phyloP scores from a whole-genome alignment of 2,888 invertebrate species.

The Conus canariensis region DNA sequence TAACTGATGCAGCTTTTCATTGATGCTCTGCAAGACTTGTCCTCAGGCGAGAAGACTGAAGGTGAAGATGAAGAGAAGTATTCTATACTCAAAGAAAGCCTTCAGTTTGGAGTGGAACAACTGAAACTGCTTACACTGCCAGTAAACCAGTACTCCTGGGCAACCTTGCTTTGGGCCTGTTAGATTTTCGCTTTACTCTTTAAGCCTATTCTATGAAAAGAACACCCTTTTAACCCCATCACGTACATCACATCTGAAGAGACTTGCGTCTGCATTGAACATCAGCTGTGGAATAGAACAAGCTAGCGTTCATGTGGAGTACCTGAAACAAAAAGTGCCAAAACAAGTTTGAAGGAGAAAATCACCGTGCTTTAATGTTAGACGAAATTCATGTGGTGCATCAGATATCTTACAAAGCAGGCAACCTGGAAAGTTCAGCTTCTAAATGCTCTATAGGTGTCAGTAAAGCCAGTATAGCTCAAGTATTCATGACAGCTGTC shows the following conservation, averaged over 20 bases:
- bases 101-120: neutral
- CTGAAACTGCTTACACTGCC: neutral
- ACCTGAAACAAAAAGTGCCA: slow-evolving; percentile 16
- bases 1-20: too few species aligned
- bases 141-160: neutral
- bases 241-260: slow-evolving; percentile 5
- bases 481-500: neutral
- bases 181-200: neutral
- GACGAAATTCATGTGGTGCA: slow-evolving; percentile 25
- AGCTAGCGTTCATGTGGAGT: neutral
- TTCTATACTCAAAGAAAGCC: neutral
- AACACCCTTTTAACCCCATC: neutral
- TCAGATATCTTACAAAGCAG: slow-evolving; percentile 28
- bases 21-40: too few species aligned
- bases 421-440: slow-evolving; percentile 20
- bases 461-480: slow-evolving; percentile 9
- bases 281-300: neutral
- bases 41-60: neutral
- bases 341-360: neutral
- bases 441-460: neutral
- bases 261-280: neutral
- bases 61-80: neutral
- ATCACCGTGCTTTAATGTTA: neutral
- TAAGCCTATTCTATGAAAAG: neutral
- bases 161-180: neutral